Base-by-base conservation (phyloP, 92 coral and sea anemone species). In the Siderastrea siderea region DNA sequence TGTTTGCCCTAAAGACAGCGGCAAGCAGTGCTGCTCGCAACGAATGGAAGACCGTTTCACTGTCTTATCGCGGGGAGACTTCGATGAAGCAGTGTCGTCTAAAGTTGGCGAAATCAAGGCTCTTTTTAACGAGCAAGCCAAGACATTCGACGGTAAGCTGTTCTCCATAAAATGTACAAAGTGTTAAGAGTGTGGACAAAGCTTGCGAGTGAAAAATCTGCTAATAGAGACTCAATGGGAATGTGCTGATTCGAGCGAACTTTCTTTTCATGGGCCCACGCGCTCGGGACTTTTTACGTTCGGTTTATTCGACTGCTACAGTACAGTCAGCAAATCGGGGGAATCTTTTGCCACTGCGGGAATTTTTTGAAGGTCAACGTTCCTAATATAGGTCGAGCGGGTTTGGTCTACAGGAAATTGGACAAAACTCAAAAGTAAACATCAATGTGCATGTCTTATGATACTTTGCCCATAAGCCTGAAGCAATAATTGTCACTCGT, bases 11-110 rank as follows among this genome's bases (percentile, higher is more conserved):
- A 62, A 75, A 19, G 59, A 78, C 87, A 64, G 19, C 84, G 84
- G 83, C 87, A 48, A 86, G 80, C 84, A 91, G 65, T 93, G 96
- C 71, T 93, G 96, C 78, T 85, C 93, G 7, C 85, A 90, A 58
- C 64, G 70, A 62, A 93, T 93, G 96, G 96, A 93, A 57, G 89
- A 78, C 48, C 91, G 93, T n/a, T 93, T 93, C 84, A 85, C 86
- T 26, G 80, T 71, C 43, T 78, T 86, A 11, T 81, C 96, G 8
- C 66, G 89, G 43, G 63, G 86, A 0, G 91, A 93, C 19, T 93
- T 86, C 13, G 88, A 82, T 16, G 59, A 59, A 54, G 91, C 96
- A 43, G 86, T 90, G 78, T 69, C 68, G 67, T 19, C 77, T 19
- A 81, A 84, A 75, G 89, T 89, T 67, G 74, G 66, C 57, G 75